Evolutionary conservation across 2,113 vertebrate genomes (phyloP), one percentile per base, ranked within the genome.

Genomic region (Forbesichthys papilliferus): DNA sequence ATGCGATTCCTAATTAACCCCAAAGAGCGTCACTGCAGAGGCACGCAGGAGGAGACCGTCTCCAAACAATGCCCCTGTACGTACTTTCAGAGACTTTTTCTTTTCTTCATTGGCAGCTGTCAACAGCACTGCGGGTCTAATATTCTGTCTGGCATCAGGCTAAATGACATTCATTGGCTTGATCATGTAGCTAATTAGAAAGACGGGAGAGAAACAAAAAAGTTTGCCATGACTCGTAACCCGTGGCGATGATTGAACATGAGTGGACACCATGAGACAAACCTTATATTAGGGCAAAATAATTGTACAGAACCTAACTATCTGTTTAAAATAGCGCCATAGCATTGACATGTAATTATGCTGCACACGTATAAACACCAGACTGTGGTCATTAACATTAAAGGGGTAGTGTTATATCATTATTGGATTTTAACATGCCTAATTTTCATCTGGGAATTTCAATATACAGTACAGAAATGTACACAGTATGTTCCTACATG

Each of bases 1-100:
- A 67, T 80, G 74, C 57, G 13, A 72, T 59, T 83, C 62, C 74
- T 84, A 88, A 90, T 90, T 84, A 89, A 84, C 75, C 85, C 74
- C 71, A 14, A 62, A 78, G 68, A 81, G 85, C 16, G 74, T 68
- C 71, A 63, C 71, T 36, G 79, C 52, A 51, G 58, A 75, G 58
- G 69, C 69, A 73, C 56, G 67, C 49, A 8, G 72, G 73, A 52
- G 14, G 65, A 75, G 71, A 58, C 54, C 56, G 69, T 11, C 61
- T 62, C 18, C 72, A 77, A 79, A 68, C 55, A 72, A 72, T 47
- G 48, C 46, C 33, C 57, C 77, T 84, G 36, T 65, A 56, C 42
- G 36, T 65, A 56, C 42, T 61, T 64, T 73, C 48, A 56, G 60
- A 61, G 54, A 46, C 53, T 7, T 16, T 11, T 14, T 33, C 3